Evolutionary conservation across 2,797 vertebrate species (phyloP), one percentile per base, ranked within the genome.

Genomic region (Galaxias olidus): DNA sequence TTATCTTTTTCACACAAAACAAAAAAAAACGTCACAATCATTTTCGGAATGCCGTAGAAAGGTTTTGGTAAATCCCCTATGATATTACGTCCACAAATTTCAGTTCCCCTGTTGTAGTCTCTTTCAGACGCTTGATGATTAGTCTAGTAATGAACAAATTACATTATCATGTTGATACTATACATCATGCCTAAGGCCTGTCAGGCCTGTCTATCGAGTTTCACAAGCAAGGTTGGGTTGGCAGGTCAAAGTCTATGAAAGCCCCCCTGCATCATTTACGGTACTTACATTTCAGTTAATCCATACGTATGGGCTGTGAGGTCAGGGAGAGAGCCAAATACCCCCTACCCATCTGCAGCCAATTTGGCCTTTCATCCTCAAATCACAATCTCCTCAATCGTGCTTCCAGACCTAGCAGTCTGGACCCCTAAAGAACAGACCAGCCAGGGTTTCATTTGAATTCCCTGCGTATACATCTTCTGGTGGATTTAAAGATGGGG

Each of bases 311-410:
- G 83, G 79, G 30, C 75, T 74, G 69, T 69, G 79, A 77, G 79
- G 77, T 84, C 75, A 83, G 78, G 30, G 73, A 82, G 1, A 8
- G 54, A 74, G 76, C 78, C 69, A 66, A 62, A 60, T 77, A 81
- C 68, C 83, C 67, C 45, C 76, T 70, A 77, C 78, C 72, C 82
- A 86, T 87, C 83, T 89, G 84, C 76, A 82, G 82, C 74, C 84
- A 85, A 85, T 88, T 86, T 84, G 64, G 72, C 76, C 64, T 55
- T 30, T 30, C 30, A 30, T 30, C 30, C 30, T 30, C 6, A 30
- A 30, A 30, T 65, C 60, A 6, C 77, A 70, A 81, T 83, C 81
- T 83, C 80, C 74, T 68, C 55, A 50, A n/a, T n/a, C n/a, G 64
- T 78, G 84, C 86, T 87, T 88, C 87, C 87, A 84, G 73, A 74